phyloP scores from a whole-genome alignment of 2,888 invertebrate genomes.

The Colletes collaris region DNA sequence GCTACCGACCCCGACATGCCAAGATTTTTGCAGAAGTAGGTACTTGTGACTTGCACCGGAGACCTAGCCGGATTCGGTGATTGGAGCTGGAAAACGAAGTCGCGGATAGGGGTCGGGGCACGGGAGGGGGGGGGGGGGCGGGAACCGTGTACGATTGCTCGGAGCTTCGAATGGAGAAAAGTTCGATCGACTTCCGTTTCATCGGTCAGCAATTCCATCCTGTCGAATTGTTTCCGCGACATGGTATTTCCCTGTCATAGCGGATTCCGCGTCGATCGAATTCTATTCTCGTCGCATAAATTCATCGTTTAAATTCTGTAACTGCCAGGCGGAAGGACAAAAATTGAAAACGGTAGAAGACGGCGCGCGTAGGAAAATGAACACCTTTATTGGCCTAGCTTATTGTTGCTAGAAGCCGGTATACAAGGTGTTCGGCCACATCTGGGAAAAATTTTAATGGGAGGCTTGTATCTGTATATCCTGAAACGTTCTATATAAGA shows the following conservation, averaged over 20 bases:
- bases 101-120: background rate
- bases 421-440: too few species aligned
- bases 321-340: background rate
- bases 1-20: conserved; percentile 24
- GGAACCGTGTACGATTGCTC: conserved; percentile 47
- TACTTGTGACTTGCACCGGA: conserved; percentile 40
- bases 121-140: background rate
- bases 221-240: conserved; percentile 69
- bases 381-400: too few species aligned
- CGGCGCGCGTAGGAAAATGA: too few species aligned
- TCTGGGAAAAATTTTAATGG: too few species aligned
- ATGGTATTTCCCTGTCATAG: conserved; percentile 54
- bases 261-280: conserved; percentile 39
- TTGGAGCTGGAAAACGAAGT: conserved; percentile 31
- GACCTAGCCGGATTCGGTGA: conserved; percentile 42
- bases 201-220: conserved; percentile 64
- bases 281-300: conserved; percentile 41
- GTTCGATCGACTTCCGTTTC: conserved; percentile 64
- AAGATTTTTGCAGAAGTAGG: conserved; percentile 53
- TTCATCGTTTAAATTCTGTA: conserved; percentile 40
- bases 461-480: too few species aligned
- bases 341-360: too few species aligned
- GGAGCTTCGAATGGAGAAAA: conserved; percentile 59
- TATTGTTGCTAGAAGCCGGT: too few species aligned
- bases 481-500: too few species aligned